Base-by-base conservation (phyloP, 1,140 invertebrate genomes). In the Rhagoletis zephyria region DNA sequence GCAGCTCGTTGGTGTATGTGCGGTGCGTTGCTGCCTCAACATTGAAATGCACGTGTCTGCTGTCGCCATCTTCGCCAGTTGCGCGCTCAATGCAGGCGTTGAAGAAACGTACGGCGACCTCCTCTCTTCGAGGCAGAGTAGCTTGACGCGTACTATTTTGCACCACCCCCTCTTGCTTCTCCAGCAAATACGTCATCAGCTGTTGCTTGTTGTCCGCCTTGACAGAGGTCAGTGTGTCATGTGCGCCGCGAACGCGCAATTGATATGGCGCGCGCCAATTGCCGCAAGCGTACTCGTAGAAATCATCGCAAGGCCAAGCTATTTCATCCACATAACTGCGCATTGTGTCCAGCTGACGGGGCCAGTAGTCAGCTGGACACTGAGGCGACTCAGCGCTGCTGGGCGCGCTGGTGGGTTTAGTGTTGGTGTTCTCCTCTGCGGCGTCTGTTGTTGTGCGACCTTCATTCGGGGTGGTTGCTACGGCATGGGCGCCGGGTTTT, bases 221-320 rank as follows among this genome's bases (percentile, higher is more conserved):
- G 87, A 91, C 59, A 60, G 88, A n/a, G n/a, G 89, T 88, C 4
- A 89, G 88, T 87, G 67, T 90, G 59, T 92, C 91, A 30, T 89
- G 88, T 9, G 90, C 90, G 3, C 90, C 89, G 1, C 91, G 19
- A 1, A 70, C 48, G 0, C 90, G 88, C 56, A 90, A 85, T 1
- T 12, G 10, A 10, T 89, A 89, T 19, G 65, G 74, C 0, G 88
- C 89, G 63, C 89, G 87, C 91, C 91, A 92, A 67, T 92, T 90
- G 42, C 91, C 91, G 45, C 91, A 92, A n/a, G 90, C 91, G 77
- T 92, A 61, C 10, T 91, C 88, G 19, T 90, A 88, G 48, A 92
- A 92, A 14, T 92, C 89, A 19, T 90, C 88, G 6, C 91, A 92
- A 2, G 90, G 87, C 74, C 74, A 81, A 45, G 30, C 42, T 19